Percentiles rank a stretch among this genome's conserved stretches.
phyloP scores from a whole-genome alignment of 2,797 vertebrate species.

The Meda fulgida region DNA sequence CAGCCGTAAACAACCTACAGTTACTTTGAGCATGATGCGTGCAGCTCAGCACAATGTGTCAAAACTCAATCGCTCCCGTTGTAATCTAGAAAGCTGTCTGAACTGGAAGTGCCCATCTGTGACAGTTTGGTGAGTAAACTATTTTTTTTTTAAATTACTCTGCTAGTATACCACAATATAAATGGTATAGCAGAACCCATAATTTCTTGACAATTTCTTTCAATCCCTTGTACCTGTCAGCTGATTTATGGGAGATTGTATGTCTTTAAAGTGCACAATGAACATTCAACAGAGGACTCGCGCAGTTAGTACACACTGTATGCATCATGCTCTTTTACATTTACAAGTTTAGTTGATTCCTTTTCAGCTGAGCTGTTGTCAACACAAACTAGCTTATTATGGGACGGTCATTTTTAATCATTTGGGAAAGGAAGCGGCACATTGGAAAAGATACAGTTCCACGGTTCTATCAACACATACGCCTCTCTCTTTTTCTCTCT shows the following conservation, averaged over 20 bases:
- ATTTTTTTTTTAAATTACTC: background rate
- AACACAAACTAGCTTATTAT: slow-evolving; percentile 7
- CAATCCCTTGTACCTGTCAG: background rate
- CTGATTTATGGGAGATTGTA: background rate
- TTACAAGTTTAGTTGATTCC: background rate
- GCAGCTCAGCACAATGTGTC: slow-evolving; percentile 5
- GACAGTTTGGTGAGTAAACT: background rate
- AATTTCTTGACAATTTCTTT: background rate
- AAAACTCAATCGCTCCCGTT: background rate
- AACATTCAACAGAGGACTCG: background rate
- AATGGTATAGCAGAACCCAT: background rate
- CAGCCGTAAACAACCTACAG: background rate
- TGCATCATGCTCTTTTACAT: background rate
- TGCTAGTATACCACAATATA: background rate
- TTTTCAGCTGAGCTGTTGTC: slow-evolving; percentile 1
- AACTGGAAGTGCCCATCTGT: slow-evolving; percentile 5
- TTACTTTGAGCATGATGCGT: background rate
- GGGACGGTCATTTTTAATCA: slow-evolving; percentile 25
- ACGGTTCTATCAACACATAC: background rate
- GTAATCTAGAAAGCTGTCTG: background rate
- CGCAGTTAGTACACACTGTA: background rate
- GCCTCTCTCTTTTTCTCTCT: background rate
- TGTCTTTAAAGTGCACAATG: background rate
- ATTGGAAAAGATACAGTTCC: slow-evolving; percentile 21
- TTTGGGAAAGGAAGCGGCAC: background rate